Conservation (phyloP, 1,140 invertebrate genomes). For the Drosophila elegans region DNA sequence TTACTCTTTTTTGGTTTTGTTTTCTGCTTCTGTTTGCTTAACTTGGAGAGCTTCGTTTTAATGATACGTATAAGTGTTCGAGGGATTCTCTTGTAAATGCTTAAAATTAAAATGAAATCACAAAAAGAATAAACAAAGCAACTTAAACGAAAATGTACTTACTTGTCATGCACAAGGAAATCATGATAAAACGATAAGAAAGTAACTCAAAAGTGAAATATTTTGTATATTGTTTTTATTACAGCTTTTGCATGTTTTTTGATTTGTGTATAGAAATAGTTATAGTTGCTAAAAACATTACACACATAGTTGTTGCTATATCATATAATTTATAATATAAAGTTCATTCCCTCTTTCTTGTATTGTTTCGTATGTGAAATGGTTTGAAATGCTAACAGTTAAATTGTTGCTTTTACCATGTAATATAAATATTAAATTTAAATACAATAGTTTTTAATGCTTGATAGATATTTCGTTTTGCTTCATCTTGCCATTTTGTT, state of each 20-base stretch:
- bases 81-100: conserved; percentile 51
- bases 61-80: conserved; percentile 81
- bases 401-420: conserved; percentile 71
- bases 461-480: conserved; percentile 65
- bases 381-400: conserved; percentile 77
- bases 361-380: conserved; percentile 77
- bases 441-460: conserved; percentile 77
- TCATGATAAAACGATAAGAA: conserved; percentile 24
- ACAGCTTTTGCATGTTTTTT: conserved; percentile 57
- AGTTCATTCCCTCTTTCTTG: conserved; percentile 34
- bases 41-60: conserved; percentile 81
- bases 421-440: conserved; percentile 74
- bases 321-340: conserved; percentile 56
- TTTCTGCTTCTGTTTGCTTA: conserved; percentile 63
- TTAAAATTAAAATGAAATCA: conserved; percentile 35
- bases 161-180: conserved; percentile 37
- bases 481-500: conserved; percentile 19
- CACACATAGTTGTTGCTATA: conserved; percentile 74
- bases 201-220: conserved; percentile 32
- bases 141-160: conserved; percentile 29
- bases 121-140: conserved; percentile 12
- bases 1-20: conserved; percentile 58
- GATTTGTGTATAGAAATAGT: conserved; percentile 70
- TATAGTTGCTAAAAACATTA: conserved; percentile 80
- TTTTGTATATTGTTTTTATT: conserved; percentile 69